phyloP scores from a whole-genome alignment of 2,888 invertebrate species.

The Lobophora halterata region DNA sequence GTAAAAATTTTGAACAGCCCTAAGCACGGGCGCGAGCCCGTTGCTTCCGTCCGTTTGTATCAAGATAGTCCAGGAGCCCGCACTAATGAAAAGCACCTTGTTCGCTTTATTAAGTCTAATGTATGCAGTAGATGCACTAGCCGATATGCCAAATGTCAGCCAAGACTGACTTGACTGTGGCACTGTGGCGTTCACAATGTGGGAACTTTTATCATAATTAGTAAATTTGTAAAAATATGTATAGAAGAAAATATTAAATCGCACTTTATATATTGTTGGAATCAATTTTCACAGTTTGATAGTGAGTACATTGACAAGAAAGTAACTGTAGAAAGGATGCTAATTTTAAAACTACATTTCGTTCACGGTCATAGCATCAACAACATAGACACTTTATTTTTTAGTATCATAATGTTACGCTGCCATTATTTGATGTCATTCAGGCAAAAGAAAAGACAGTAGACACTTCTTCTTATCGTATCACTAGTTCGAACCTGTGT shows the following conservation, averaged over 20 bases:
- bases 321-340: too few species aligned
- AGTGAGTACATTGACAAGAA: too few species aligned
- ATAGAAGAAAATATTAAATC: too few species aligned
- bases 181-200: conserved; percentile 35
- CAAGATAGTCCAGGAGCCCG: conserved; percentile 61
- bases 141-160: conserved; percentile 69
- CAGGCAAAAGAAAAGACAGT: too few species aligned
- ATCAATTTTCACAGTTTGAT: too few species aligned
- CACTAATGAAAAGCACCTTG: conserved; percentile 73
- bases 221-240: background rate
- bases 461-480: too few species aligned
- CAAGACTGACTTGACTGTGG: conserved; percentile 34
- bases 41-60: conserved; percentile 46
- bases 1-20: conserved; percentile 21
- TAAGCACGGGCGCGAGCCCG: conserved; percentile 26
- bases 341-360: too few species aligned
- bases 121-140: conserved; percentile 68
- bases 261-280: conserved; percentile 22
- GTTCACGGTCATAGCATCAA: too few species aligned
- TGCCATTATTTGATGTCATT: too few species aligned
- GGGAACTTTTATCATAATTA: conserved; percentile 6
- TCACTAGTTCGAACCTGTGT: too few species aligned
- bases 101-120: conserved; percentile 77
- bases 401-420: too few species aligned
- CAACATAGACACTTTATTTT: too few species aligned